Conservation (phyloP, 2,797 vertebrate species). For the Rhodeus uyekii region DNA sequence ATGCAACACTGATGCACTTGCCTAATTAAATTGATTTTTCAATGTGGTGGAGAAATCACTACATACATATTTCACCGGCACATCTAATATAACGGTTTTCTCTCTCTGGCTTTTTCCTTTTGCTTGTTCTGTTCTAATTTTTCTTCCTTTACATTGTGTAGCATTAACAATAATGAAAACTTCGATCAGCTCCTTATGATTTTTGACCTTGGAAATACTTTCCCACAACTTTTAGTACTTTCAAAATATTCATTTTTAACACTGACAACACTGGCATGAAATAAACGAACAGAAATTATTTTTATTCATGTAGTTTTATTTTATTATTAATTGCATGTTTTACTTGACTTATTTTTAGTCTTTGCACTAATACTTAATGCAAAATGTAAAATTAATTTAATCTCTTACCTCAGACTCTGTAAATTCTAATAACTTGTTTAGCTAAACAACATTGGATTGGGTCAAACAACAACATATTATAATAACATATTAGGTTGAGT, state of each 20-base stretch:
- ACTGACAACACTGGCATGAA: not conserved
- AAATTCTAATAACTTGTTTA: not conserved
- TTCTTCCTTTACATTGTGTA: not conserved
- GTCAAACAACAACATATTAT: not conserved
- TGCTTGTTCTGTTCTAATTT: not conserved
- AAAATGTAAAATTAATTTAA: not conserved
- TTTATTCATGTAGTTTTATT: not conserved
- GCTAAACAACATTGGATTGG: not conserved
- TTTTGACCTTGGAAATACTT: not conserved
- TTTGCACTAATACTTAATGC: not conserved
- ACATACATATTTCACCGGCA: not conserved
- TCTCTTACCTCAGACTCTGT: not conserved
- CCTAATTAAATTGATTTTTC: not conserved
- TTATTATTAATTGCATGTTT: not conserved
- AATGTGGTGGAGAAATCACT: not conserved
- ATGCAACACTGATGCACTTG: not conserved
- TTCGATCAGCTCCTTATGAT: not conserved
- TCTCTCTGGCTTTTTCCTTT: not conserved
- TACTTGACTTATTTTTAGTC: not conserved
- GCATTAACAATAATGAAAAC: not conserved
- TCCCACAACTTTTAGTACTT: not conserved
- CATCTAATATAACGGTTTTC: not conserved
- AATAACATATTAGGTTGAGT: not conserved
- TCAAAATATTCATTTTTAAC: not conserved
- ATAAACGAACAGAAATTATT: not conserved